These are phyloP conservation scores for Halichondria panicea DNA, from an alignment of 37 sponge, comb jelly and placozoan genomes.

Conservation along the genomic window DNA sequence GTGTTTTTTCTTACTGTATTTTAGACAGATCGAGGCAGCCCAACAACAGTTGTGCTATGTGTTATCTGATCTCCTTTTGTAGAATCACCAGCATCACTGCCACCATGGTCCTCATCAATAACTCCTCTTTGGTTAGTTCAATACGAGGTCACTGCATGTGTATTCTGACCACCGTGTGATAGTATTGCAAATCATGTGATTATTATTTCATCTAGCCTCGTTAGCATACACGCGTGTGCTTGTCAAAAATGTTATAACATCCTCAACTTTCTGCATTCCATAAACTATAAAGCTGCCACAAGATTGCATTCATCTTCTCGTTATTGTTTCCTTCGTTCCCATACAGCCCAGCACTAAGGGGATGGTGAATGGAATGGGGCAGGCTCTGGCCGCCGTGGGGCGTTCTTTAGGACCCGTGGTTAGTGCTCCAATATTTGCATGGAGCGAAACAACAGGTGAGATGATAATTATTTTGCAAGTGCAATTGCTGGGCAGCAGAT, in stretches of 20 bases:
- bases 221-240: neutral
- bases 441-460: conserved; percentile 65
- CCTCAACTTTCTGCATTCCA: neutral
- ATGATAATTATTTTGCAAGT: neutral
- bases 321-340: neutral
- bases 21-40: too few relatives aligned
- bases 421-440: conserved; percentile 79
- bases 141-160: neutral
- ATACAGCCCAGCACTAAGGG: conserved; percentile 58
- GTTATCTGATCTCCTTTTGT: neutral
- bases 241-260: neutral
- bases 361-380: conserved; percentile 74
- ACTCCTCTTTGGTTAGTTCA: conserved; percentile 58
- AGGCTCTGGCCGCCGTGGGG: conserved; percentile 63
- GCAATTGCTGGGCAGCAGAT: too few relatives aligned
- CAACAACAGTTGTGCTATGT: too few relatives aligned
- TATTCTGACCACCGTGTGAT: neutral
- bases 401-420: conserved; percentile 64
- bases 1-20: too few relatives aligned
- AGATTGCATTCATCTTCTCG: neutral
- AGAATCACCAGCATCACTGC: conserved; percentile 46
- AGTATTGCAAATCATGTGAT: neutral
- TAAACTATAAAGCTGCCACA: neutral
- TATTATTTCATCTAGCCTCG: neutral
- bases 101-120: conserved; percentile 58